Base-by-base conservation (phyloP, 2,113 vertebrate species). In the Odontesthes bonariensis region DNA sequence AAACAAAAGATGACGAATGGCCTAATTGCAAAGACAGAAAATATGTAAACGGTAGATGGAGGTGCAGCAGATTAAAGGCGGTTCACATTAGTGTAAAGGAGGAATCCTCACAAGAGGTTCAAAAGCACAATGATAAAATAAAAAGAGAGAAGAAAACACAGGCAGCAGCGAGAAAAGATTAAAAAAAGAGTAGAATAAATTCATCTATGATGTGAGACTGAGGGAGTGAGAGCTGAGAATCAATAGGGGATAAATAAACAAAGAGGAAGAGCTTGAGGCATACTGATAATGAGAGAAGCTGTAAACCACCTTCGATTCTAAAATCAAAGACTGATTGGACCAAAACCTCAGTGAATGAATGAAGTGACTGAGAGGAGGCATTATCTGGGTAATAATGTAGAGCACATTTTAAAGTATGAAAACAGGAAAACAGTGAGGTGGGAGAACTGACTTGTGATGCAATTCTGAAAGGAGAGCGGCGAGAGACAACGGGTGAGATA, bases 81-180 rank as follows among this genome's bases (percentile, higher is more conserved):
- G 49, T 78, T 65, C 69, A 67, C 51, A 35, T 69, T 23, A 52
- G 49, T n/a, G 56, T 19, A 3, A 17, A 52, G 22, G 51, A 17
- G 40, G 10, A 64, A 11, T 44, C 64, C 73, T 55, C 65, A 77
- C 65, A 66, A 60, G 49, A 10, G 55, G 56, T 65, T 84, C 67
- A 72, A 35, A 68, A 51, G 61, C 19, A 12, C 31, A 63, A 8
- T 76, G 57, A 69, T 84, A 53, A 80, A 77, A 69, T 84, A 53
- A 80, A 77, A 78, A 22, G 32, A 46, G 23, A 51, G 33, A 32
- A 46, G 20, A 46, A 67, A 60, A 61, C 40, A 62, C 31, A 11
- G 52, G 38, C 16, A 54, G 23, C 49, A 14, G 32, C 0, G 0
- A 33, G 65, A 31, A 40, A 64, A 73, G 51, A 60, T 47, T 16